phyloP scores from a whole-genome alignment of 2,888 invertebrate species.

The Volucella bombylans region DNA sequence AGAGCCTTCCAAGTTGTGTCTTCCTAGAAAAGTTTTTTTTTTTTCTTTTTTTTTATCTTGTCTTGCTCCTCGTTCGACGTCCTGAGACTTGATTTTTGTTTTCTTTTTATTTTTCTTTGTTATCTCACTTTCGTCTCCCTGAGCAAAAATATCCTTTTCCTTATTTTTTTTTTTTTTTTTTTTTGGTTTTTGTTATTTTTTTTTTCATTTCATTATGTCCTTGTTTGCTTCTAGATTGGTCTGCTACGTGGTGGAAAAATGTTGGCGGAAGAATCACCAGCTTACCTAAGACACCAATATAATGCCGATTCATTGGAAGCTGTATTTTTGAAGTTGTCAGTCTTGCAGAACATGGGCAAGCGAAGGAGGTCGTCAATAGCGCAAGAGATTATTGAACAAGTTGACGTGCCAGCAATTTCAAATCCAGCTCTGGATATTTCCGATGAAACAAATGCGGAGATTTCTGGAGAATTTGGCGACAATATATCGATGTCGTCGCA shows the following conservation, averaged over 20 bases:
- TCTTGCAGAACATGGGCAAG: conserved; percentile 91
- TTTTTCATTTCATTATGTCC: neutral
- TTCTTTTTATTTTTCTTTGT: conserved; percentile 3
- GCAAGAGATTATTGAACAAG: conserved; percentile 88
- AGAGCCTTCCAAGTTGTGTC: conserved; percentile 59
- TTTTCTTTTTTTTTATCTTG: conserved; percentile 7
- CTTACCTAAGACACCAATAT: conserved; percentile 88
- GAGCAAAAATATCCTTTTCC: conserved; percentile 55
- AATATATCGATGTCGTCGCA: conserved; percentile 91
- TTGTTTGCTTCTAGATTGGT: conserved; percentile 85
- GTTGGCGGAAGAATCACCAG: conserved; percentile 92
- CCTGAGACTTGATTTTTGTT: conserved; percentile 59
- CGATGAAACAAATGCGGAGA: conserved; percentile 87
- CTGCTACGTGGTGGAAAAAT: conserved; percentile 92
- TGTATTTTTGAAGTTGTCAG: conserved; percentile 91
- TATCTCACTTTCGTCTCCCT: conserved; percentile 19
- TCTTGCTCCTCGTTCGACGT: conserved; percentile 17
- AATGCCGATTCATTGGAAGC: conserved; percentile 89
- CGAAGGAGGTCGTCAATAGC: conserved; percentile 90
- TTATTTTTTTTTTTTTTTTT: conserved; percentile 33
- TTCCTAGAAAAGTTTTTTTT: conserved; percentile 54
- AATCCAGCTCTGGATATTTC: conserved; percentile 87
- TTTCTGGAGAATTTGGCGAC: conserved; percentile 94
- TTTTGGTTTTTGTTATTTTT: conserved; percentile 23
- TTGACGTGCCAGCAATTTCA: conserved; percentile 86